Base-by-base conservation (phyloP, 2,797 vertebrate species). In the Enteromius trimaculatus region DNA sequence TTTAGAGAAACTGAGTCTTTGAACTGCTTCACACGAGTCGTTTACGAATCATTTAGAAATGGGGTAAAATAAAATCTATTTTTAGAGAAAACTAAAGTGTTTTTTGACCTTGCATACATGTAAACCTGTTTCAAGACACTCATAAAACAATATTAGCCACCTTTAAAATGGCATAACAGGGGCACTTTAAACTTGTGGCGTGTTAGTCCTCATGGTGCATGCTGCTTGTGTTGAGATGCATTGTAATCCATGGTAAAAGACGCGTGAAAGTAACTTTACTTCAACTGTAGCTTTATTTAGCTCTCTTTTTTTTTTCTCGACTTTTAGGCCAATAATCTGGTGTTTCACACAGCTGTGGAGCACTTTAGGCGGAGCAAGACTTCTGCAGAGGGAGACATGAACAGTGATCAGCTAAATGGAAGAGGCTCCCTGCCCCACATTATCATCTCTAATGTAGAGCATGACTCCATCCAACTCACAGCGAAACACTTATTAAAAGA, bases 251-350 rank as follows among this genome's bases (percentile, higher is more conserved):
- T 49, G 26, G 5, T 31, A 3, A 53, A 74, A 34, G 3, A 4
- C 11, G 11, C 17, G 7, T 62, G 34, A 19, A 62, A 42, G 39
- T 0, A 37, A 6, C 29, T 34, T 64, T 17, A 64, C 26, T 74
- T 53, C 11, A 6, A 34, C 49, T 44, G 7, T 3, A 11, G 58
- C 14, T 66, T 29, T 81, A 58, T 49, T 53, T n/a, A n/a, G n/a
- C n/a, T n/a, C n/a, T n/a, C n/a, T 1, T 76, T 39, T 76, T 39
- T 39, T 23, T 29, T 29, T 11, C 58, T 8, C 6, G 0, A 75
- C 84, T 88, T 87, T 79, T 90, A 99, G 98, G 95, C 97, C 0
- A 99, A 99, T 86, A 99, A 99, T 80, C 90, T 97, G 89, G 96
- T 98, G 68, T 93, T 99, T 81, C 95, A 96, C 79, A 96, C 95